Conservation (phyloP, 1,140 invertebrate genomes). For the Meloidogyne exigua region DNA sequence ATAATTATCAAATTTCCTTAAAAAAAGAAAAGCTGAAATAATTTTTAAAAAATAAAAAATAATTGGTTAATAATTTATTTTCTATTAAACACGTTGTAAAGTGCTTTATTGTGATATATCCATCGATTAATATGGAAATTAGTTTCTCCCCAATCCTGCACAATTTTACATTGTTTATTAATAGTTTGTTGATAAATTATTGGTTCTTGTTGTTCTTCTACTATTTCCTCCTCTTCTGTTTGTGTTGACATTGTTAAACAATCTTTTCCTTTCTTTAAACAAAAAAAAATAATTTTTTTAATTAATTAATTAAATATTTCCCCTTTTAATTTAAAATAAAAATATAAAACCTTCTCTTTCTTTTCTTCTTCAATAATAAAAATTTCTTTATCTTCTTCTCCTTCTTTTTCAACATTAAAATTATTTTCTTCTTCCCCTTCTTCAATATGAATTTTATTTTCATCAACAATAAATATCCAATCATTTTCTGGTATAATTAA, state of each 20-base stretch:
- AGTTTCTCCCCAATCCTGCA: background rate
- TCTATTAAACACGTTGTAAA: background rate
- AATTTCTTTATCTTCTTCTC: background rate
- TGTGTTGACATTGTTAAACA: background rate
- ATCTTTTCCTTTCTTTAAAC: background rate
- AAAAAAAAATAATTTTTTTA: background rate
- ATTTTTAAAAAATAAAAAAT: no score
- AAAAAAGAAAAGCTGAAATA: no score
- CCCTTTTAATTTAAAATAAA: no score
- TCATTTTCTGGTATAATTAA: conserved; percentile 11
- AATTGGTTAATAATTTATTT: background rate
- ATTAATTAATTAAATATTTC: no score
- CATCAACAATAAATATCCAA: conserved; percentile 7
- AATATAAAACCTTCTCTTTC: background rate
- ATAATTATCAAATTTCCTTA: no score
- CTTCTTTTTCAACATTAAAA: background rate
- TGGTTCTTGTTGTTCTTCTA: background rate
- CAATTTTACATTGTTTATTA: background rate
- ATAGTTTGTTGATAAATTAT: background rate
- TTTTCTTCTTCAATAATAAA: background rate
- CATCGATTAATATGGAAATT: background rate
- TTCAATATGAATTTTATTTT: background rate
- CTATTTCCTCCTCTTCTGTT: background rate
- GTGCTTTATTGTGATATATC: background rate
- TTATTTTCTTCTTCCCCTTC: background rate